A percentile compares a stretch with the other conserved stretches of the same genome.
phyloP scores from a whole-genome alignment of 2,888 invertebrate genomes.

The Drosophila formosana region DNA sequence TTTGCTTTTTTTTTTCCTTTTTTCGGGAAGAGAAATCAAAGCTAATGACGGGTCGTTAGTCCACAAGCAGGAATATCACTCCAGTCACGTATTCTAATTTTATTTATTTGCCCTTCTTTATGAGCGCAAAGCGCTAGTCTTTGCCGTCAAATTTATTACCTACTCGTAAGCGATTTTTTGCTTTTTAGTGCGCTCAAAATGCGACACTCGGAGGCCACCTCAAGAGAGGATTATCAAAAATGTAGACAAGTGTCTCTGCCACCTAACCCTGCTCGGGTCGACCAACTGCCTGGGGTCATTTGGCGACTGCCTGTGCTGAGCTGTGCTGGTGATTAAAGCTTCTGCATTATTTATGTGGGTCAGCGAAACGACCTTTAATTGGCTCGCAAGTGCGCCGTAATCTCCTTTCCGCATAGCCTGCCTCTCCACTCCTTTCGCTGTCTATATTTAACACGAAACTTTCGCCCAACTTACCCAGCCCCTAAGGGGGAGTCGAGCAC shows the following conservation, averaged over 20 bases:
- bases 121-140: neutral
- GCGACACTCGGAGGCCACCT: constrained; percentile 36
- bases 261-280: neutral
- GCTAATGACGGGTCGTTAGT: constrained; percentile 51
- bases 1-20: constrained; percentile 14
- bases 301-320: constrained; percentile 64
- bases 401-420: neutral
- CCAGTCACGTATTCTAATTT: constrained; percentile 44
- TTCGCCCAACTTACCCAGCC: constrained; percentile 7
- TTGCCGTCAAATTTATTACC: constrained; percentile 33
- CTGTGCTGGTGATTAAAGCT: constrained; percentile 73
- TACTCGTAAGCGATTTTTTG: constrained; percentile 22
- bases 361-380: constrained; percentile 74
- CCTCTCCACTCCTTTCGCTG: constrained; percentile 16
- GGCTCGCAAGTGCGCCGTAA: constrained; percentile 62
- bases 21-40: constrained; percentile 50
- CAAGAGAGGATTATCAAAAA: constrained; percentile 58
- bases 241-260: constrained; percentile 40
- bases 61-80: constrained; percentile 15
- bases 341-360: constrained; percentile 77
- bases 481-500: neutral
- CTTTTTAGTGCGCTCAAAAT: constrained; percentile 27
- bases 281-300: constrained; percentile 60
- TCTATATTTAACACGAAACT: constrained; percentile 51
- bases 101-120: constrained; percentile 37